These are phyloP conservation scores for Proisotoma minuta DNA, from an alignment of 2,888 invertebrate species.

Conservation along the genomic window DNA sequence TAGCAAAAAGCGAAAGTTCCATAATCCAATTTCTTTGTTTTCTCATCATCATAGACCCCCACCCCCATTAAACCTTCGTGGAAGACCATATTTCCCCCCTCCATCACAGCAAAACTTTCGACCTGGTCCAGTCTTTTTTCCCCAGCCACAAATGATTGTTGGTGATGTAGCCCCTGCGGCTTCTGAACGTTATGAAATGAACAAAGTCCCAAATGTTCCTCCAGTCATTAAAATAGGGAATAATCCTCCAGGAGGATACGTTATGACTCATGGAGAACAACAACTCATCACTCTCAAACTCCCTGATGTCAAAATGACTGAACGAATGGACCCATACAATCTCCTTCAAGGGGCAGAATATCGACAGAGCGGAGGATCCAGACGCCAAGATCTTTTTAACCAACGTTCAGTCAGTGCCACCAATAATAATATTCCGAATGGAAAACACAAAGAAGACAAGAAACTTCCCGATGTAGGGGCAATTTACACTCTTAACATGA, in stretches of 20 bases:
- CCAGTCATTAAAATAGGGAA: constrained; percentile 26
- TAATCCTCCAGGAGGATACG: constrained; percentile 22
- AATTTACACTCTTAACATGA: constrained; percentile 18
- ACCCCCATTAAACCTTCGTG: neutral
- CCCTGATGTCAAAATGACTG: constrained; percentile 14
- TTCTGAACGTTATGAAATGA: neutral
- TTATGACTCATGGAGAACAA: constrained; percentile 21
- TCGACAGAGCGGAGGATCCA: neutral
- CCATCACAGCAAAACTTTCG: neutral
- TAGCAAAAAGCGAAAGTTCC: neutral
- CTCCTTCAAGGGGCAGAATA: neutral
- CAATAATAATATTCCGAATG: neutral
- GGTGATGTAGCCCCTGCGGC: neutral
- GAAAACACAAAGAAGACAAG: constrained; percentile 10
- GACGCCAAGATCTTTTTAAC: neutral
- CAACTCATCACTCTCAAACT: constrained; percentile 24
- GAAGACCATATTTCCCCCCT: neutral
- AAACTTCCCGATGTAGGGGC: constrained; percentile 26
- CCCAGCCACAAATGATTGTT: neutral
- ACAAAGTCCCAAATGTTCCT: constrained; percentile 11
- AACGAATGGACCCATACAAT: neutral
- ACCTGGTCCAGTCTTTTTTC: neutral
- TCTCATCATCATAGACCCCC: neutral
- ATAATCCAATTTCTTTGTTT: neutral
- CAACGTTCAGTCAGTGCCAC: neutral